Base-by-base conservation (phyloP, 2,113 vertebrate genomes). In the Megaceryle torquata region DNA sequence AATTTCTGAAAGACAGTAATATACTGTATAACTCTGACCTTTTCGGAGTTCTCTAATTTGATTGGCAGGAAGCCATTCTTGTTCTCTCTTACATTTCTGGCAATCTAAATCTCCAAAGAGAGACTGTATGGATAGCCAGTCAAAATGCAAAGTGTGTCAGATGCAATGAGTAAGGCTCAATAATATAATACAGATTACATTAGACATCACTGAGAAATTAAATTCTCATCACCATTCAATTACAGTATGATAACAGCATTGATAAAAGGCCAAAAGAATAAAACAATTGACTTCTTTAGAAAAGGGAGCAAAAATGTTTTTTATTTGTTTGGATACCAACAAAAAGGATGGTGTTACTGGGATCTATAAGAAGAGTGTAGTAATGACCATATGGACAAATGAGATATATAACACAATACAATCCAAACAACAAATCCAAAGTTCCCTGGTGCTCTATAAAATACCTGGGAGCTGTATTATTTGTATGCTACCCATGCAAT, bases 31-130 rank as follows among this genome's bases (percentile, higher is more conserved):
- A 76, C 63, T 79, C 25, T 96, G 86, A 95, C 81, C 77, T 94
- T 92, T 96, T 74, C 77, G 54, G 13, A 87, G 67, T 84, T 94
- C 59, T 72, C 11, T 85, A 91, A 95, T 96, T 97, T 95, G 83
- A 96, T 91, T 96, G 93, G 86, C 92, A 96, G 91, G 31, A 91
- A 94, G 88, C 86, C 93, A 85, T 91, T 91, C 77, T 76, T 82
- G 61, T 88, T 87, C 88, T 82, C 72, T 72, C 48, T 61, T 89
- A 87, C 41, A 85, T 71, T 93, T 88, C 68, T 93, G 77, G 65
- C 74, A 91, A 50, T 26, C 65, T 91, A 63, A 96, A 72, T 91
- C 92, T 94, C 80, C 56, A 87, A 96, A 88, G 77, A 84, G 39
- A 78, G 28, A 10, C 25, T 74, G 10, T 31, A 72, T 44, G 44